Evolutionary conservation across 2,113 vertebrate species (phyloP), one percentile per base, ranked within the genome.

Genomic region (Chrysemys picta): DNA sequence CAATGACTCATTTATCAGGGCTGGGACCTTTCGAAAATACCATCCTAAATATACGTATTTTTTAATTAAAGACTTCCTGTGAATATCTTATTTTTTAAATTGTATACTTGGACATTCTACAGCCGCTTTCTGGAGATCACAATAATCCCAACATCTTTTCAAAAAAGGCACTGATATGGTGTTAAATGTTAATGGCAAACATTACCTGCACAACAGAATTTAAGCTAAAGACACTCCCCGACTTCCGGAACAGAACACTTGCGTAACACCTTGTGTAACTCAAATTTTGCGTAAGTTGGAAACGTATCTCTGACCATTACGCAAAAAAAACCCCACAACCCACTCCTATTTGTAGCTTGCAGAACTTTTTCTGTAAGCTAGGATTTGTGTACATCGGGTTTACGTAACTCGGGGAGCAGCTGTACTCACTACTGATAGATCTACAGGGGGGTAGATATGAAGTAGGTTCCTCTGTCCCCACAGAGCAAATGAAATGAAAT

Each of bases 401-500:
- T 50, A 50, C 14, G 50, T 50, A 50, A 50, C 50, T 50, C 50
- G 14, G 50, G 50, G 50, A 50, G 14, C 13, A 2, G 5, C 50
- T 50, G 50, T 50, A 50, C 7, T 56, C 80, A 19, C 72, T 85
- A 83, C 19, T 56, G 80, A 75, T 2, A 53, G 8, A 2, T 54
- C 62, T 45, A 45, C 45, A 27, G 72, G 89, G 91, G 27, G 3
- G 1, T 9, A 57, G 89, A 35, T 53, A 90, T 0, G 90, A 35
- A 81, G 42, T 2, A 87, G 0, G 0, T 50, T 75, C 53, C 27
- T 82, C 49, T 25, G 57, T 52, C 17, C 9, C 11, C 4, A 83
- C 27, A 53, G 25, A 90, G 65, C 25, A 90, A 80, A 90, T 80
- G 42, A 31, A 90, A 62, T 62, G 12, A 62, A 59, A 62, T 12